These are phyloP conservation scores for Phorcus lineatus DNA, from an alignment of 2,888 invertebrate species.

Conservation along the genomic window DNA sequence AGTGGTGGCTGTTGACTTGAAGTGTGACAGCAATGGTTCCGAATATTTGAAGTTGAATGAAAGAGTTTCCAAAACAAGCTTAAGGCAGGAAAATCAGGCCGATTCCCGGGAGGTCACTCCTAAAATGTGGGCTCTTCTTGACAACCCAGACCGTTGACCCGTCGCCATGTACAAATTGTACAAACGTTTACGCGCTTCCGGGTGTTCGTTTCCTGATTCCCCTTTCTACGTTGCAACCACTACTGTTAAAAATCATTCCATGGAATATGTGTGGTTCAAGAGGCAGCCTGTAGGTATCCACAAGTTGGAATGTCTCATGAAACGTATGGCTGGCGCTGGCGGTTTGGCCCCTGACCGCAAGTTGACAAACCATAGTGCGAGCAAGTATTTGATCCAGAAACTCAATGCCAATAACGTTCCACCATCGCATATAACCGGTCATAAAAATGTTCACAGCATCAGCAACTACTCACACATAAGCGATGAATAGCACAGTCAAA, in stretches of 20 bases:
- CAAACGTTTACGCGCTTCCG: neutral
- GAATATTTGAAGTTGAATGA: slow-evolving; percentile 18
- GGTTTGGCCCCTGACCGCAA: neutral
- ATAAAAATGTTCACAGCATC: slow-evolving; percentile 24
- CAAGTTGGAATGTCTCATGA: slow-evolving; percentile 27
- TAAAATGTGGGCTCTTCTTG: slow-evolving; percentile 14
- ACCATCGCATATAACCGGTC: slow-evolving; percentile 19
- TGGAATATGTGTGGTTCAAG: slow-evolving; percentile 15
- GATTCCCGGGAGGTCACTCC: slow-evolving; percentile 12
- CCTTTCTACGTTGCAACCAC: slow-evolving; percentile 24
- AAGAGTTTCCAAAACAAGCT: neutral
- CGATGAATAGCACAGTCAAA: neutral
- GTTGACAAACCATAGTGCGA: slow-evolving; percentile 23
- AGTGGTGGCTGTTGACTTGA: slow-evolving; percentile 10
- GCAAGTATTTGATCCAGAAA: slow-evolving; percentile 28
- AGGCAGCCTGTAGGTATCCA: slow-evolving; percentile 19
- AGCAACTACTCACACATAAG: slow-evolving; percentile 18
- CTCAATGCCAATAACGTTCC: slow-evolving; percentile 13
- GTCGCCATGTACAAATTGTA: slow-evolving; percentile 16
- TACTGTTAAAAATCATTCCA: neutral
- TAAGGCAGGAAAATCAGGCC: neutral
- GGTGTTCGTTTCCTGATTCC: neutral
- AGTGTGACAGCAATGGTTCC: neutral
- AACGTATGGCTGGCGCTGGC: slow-evolving; percentile 19
- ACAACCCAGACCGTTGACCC: slow-evolving; percentile 13